Conservation (phyloP, 1,140 invertebrate genomes). For the Drosophila novamexicana region DNA sequence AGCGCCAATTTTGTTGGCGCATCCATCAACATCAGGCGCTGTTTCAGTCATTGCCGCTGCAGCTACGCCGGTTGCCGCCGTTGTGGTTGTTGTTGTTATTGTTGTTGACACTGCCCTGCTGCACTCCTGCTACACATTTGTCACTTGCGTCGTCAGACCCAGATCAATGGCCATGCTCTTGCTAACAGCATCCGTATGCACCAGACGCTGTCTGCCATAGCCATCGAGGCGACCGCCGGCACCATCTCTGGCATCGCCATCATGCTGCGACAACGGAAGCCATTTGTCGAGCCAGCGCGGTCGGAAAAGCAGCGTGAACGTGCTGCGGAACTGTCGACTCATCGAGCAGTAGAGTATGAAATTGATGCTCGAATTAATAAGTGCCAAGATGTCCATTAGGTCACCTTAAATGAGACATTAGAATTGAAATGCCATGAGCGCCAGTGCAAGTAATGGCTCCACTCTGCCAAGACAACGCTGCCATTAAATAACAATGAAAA, state of each 20-base stretch:
- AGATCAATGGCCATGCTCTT: constrained; percentile 80
- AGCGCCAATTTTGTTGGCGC: constrained; percentile 37
- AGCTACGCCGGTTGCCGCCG: constrained; percentile 27
- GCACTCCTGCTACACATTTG: constrained; percentile 83
- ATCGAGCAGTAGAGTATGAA: constrained; percentile 99
- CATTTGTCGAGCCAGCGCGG: constrained; percentile 86
- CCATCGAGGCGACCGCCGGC: constrained; percentile 41
- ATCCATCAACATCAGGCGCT: constrained; percentile 65
- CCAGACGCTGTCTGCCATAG: constrained; percentile 60
- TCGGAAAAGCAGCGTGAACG: constrained; percentile 91
- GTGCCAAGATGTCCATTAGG: constrained; percentile 96
- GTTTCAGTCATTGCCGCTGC: constrained; percentile 31
- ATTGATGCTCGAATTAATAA: constrained; percentile 98
- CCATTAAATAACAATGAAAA: neutral
- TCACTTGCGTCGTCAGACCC: constrained; percentile 81
- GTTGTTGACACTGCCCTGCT: constrained; percentile 61
- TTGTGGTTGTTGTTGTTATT: constrained; percentile 26
- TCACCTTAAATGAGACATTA: constrained; percentile 86
- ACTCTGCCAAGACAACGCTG: neutral
- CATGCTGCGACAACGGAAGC: constrained; percentile 86
- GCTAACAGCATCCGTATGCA: constrained; percentile 75
- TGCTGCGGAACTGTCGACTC: constrained; percentile 97
- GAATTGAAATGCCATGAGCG: constrained; percentile 41
- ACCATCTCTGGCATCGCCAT: constrained; percentile 60
- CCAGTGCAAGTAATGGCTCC: neutral